Conservation (phyloP, 2,113 vertebrate genomes). For the Eurystomus gularis region DNA sequence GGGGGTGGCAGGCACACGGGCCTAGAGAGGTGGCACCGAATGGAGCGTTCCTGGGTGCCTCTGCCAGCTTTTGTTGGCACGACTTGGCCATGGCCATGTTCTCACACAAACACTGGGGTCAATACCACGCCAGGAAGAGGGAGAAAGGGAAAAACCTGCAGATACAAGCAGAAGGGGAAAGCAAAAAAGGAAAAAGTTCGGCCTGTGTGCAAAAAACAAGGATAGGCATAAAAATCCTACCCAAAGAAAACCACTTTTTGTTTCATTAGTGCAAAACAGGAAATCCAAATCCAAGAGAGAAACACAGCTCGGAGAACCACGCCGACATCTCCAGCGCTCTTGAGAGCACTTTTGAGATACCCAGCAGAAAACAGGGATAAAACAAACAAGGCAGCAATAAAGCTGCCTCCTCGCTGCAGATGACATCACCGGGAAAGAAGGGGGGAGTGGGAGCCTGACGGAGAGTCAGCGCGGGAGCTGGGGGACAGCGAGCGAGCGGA, state of each 20-base stretch:
- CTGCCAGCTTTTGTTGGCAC: background rate
- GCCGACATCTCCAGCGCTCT: background rate
- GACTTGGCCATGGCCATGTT: rapidly evolving
- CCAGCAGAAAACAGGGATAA: background rate
- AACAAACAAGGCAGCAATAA: constrained; percentile 51
- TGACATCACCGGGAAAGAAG: constrained; percentile 13
- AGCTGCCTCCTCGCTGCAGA: constrained; percentile 20
- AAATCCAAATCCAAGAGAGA: background rate
- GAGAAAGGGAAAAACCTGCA: background rate
- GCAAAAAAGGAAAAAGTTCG: background rate
- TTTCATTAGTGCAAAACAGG: background rate
- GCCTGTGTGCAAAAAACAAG: background rate
- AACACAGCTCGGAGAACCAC: rapidly evolving
- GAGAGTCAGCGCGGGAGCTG: background rate
- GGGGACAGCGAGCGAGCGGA: constrained; percentile 60
- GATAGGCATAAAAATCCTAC: background rate
- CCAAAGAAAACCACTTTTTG: background rate
- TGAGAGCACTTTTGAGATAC: background rate
- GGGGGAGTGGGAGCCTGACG: background rate
- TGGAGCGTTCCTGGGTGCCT: background rate
- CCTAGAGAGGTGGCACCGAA: background rate
- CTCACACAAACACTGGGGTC: background rate
- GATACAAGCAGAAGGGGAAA: background rate
- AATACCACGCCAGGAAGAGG: background rate
- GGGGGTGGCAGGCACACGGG: background rate